Evolutionary conservation across 2,797 vertebrate species (phyloP), one percentile per base, ranked within the genome.

Genomic region (Champsocephalus gunnari): DNA sequence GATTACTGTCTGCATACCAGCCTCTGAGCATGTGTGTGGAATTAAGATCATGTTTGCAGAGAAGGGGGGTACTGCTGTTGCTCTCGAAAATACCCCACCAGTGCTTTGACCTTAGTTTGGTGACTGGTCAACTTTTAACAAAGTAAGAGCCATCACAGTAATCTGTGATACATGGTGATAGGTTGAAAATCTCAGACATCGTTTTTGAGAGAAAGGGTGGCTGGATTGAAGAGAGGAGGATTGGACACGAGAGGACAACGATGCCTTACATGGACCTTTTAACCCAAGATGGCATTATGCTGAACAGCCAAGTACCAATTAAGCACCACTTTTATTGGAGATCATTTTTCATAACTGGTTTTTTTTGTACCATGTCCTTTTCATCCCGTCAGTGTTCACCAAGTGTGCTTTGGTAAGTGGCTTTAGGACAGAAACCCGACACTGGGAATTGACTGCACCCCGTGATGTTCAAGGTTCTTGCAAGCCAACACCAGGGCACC

Each of bases 361-460:
- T 71, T 68, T 17, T 24, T 24, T 59, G 12, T 17, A 10, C 16
- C 19, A 12, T 47, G 59, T 41, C 16, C 58, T 4, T 38, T 1
- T 45, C 60, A 62, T 68, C 16, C 14, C 17, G 51, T 43, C 50
- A 2, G 55, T 48, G 59, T 79, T 66, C 14, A 58, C 14, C 7
- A 51, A 82, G 71, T 65, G 71, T 38, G 66, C 71, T 64, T 68
- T 75, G 79, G 62, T 86, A 90, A 87, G 70, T 59, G 60, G 82
- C 73, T 87, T 73, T 28, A 66, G 80, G 72, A 82, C 77, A 86
- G 90, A 93, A 91, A 92, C 73, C 63, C 0, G 78, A 92, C 84
- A 72, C 73, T 70, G 34, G 12, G 67, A 83, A 92, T 79, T 56
- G 88, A 92, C 85, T 85, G 77, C 51, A 53, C 78, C 19, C 41